Evolutionary conservation across 2,797 vertebrate species (phyloP), one percentile per base, ranked within the genome.

Genomic region (Peromyscus nudipes): DNA sequence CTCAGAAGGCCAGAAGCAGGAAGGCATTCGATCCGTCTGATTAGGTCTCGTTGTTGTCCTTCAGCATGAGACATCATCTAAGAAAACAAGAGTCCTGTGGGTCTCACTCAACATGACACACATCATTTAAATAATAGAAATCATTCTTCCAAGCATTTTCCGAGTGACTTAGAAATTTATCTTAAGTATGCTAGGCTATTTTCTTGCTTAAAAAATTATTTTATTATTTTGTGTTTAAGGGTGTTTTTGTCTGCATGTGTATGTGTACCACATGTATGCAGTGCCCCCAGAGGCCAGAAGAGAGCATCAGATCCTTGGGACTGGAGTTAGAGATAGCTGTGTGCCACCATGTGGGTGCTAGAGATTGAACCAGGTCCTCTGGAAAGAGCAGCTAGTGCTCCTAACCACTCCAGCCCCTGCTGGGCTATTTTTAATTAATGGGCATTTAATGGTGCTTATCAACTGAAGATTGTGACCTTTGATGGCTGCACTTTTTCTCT

Each of bases 11-110:
- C 99, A 23, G 99, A 99, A 40, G 98, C 96, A 29, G 99, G 99
- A 91, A 99, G 99, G 95, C 99, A 99, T 99, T 99, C 99, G 37
- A 99, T 99, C 97, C 99, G 99, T 98, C 99, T 99, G 97, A 99
- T 99, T 97, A 99, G 98, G 96, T 99, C 99, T 98, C 99, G 99
- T 98, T 99, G 99, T 97, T 99, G 99, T 97, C 99, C 99, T 98
- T 99, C 99, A 37, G 99, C 99, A 98, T 99, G 99, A 96, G 98
- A 99, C 99, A 99, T 99, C 99, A 99, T 99, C 99, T 99, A 98
- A 85, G 89, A 97, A 97, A 88, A 98, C 77, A 97, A 96, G 40
- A 98, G 90, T 55, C 92, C 76, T 88, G 55, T 93, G 60, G 73
- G 80, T 88, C 92, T 43, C 69, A 80, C 16, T 92, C 65, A 76